Base-by-base conservation (phyloP, 1,140 invertebrate genomes). In the Megalopta genalis region DNA sequence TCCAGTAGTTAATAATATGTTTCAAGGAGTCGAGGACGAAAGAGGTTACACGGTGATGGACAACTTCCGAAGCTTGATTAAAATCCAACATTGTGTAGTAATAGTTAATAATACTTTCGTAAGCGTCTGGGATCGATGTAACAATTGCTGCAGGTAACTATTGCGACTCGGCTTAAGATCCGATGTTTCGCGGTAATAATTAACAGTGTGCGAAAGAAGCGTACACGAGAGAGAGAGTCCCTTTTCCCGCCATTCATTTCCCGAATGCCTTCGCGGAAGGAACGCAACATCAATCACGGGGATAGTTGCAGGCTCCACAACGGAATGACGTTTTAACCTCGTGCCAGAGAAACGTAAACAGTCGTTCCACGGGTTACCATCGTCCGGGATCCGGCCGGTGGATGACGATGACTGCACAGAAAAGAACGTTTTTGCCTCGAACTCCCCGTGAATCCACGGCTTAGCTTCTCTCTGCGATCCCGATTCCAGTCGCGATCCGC, bases 261-360 rank as follows among this genome's bases (percentile, higher is more conserved):
- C 63, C 63, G 32, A 66, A 46, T 46, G 64, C 39, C 39, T 23
- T 46, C 39, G 21, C 8, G 14, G 16, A 25, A 57, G 18, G 37
- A 64, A n/a, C 63, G 39, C 64, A n/a, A 46, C 39, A 66, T 66
- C 39, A 23, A 66, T 66, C 64, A 66, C 12, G 12, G 37, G 42
- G 27, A 32, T 63, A 37, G 27, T 63, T 18, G 42, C 60, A 37
- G 4, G 2, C 59, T 16, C 49, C 9, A 1, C 16, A 18, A 3
- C 21, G 63, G 12, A 64, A 63, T 64, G 32, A 64, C 21, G 37
- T 12, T 27, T 63, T 63, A 63, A 63, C 27, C 16, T 37, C 18
- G 27, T 27, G 18, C 18, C 2, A 42, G 10, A 7, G 32, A 21
- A 42, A 42, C 39, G 37, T 39, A 65, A 42, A 65, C 63, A 10